Evolutionary conservation across 2,113 vertebrate genomes (phyloP).

Genomic region (Petaurus breviceps): DNA sequence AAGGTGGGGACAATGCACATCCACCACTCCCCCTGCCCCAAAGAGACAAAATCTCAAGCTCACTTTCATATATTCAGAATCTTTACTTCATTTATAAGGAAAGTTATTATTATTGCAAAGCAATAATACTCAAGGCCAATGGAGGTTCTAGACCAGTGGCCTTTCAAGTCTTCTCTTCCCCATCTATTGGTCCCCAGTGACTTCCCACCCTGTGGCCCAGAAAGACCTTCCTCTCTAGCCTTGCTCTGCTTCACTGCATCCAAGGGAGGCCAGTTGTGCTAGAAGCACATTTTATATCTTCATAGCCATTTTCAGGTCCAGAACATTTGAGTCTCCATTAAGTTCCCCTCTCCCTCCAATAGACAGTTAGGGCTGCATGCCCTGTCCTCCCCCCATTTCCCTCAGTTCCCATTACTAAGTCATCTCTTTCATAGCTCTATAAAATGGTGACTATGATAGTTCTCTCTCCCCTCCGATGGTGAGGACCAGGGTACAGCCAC

Average conservation of each 20-base stretch:
- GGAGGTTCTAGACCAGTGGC: background rate
- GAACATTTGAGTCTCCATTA: constrained; percentile 47
- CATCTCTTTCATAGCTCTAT: background rate
- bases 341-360: constrained; percentile 14
- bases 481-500: background rate
- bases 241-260: constrained; percentile 14
- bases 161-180: background rate
- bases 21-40: background rate
- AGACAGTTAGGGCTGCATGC: background rate
- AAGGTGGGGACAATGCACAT: background rate
- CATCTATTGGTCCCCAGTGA: constrained; percentile 10
- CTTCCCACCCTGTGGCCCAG: background rate
- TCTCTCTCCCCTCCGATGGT: background rate
- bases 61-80: background rate
- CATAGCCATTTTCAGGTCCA: constrained; percentile 20
- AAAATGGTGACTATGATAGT: background rate
- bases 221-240: constrained; percentile 10
- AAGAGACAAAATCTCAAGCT: background rate
- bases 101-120: background rate
- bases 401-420: background rate
- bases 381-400: background rate
- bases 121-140: background rate
- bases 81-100: background rate
- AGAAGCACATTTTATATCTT: background rate
- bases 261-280: background rate